phyloP scores from a whole-genome alignment of 2,113 vertebrate genomes.

The Equus quagga region DNA sequence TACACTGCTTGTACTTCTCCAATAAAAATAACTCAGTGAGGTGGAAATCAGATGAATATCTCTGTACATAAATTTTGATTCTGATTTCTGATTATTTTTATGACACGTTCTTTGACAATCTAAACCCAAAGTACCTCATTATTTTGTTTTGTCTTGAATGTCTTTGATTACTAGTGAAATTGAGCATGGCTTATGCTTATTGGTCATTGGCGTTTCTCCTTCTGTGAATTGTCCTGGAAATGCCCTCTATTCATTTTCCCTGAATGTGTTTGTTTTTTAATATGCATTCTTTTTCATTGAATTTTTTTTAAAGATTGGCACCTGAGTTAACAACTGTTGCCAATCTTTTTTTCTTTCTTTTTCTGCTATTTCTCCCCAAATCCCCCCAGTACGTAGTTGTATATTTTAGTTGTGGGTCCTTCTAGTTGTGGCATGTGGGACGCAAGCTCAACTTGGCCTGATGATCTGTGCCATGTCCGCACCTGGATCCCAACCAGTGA shows the following conservation, averaged over 20 bases:
- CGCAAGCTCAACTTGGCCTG: too few species aligned
- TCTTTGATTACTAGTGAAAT: not conserved
- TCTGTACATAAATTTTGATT: not conserved
- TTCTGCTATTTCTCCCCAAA: too few species aligned
- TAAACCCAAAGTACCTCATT: slow-evolving; percentile 19
- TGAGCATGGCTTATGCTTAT: not conserved
- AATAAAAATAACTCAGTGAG: not conserved
- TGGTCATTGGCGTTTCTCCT: not conserved
- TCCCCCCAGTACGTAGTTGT: too few species aligned
- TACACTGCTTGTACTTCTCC: not conserved
- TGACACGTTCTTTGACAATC: not conserved
- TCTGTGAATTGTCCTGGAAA: not conserved
- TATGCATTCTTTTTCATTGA: too few species aligned
- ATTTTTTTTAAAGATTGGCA: too few species aligned
- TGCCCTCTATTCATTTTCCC: not conserved
- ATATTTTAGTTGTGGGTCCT: too few species aligned
- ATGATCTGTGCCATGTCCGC: too few species aligned
- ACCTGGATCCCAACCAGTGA: too few species aligned
- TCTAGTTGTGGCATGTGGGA: too few species aligned
- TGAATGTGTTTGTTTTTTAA: not conserved
- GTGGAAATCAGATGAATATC: not conserved
- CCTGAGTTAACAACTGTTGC: too few species aligned
- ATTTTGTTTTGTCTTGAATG: slow-evolving; percentile 3
- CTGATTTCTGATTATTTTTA: not conserved
- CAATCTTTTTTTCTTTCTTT: too few species aligned